A percentile compares a stretch with the other conserved stretches of the same genome.
Conservation (phyloP, 2,113 vertebrate genomes). For the Siniperca chuatsi region DNA sequence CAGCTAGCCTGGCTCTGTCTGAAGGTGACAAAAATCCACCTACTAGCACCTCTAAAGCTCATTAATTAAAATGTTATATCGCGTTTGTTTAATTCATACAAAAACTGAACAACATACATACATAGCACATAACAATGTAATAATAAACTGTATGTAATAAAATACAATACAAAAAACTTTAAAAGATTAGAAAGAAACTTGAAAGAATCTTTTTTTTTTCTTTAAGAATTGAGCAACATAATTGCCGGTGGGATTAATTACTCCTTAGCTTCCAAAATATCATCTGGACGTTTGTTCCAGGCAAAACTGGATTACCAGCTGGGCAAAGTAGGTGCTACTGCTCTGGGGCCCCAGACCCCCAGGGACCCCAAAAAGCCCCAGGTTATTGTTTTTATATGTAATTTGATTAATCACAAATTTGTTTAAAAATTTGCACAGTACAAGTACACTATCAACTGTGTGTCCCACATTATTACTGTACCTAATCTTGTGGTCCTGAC, state of each 20-base stretch:
- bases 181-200: not conserved
- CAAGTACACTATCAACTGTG: not conserved
- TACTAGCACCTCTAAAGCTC: not conserved
- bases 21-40: too few relatives aligned
- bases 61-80: not conserved
- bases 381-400: not conserved
- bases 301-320: not conserved
- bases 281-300: not conserved
- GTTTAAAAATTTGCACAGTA: not conserved
- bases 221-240: too few relatives aligned
- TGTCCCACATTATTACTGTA: not conserved
- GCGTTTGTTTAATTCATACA: too few relatives aligned
- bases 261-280: not conserved
- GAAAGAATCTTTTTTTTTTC: too few relatives aligned
- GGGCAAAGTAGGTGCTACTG: not conserved
- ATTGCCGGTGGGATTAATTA: not conserved
- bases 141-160: not conserved
- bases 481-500: not conserved
- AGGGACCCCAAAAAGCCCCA: not conserved
- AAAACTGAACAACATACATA: not conserved
- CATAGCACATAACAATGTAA: not conserved
- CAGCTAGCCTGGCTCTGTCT: too few relatives aligned
- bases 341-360: not conserved
- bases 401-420: not conserved
- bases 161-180: not conserved